phyloP scores from a whole-genome alignment of 2,113 vertebrate genomes.

The Miniopterus natalensis region DNA sequence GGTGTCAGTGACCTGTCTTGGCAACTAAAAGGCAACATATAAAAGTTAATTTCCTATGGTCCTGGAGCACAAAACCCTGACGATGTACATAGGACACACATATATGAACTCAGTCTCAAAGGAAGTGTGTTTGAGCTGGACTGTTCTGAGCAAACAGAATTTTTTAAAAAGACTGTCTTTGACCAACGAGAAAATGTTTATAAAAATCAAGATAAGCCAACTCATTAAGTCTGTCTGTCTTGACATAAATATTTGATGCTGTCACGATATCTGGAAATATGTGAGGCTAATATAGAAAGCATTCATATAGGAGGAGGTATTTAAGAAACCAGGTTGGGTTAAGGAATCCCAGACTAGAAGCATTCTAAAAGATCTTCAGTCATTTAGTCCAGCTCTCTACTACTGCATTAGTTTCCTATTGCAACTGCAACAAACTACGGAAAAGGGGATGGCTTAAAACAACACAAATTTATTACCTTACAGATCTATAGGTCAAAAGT shows the following conservation, averaged over 20 bases:
- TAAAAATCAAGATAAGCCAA: slow-evolving; percentile 69
- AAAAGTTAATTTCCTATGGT: slow-evolving; percentile 68
- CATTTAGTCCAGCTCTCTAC: not conserved
- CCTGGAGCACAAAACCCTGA: slow-evolving; percentile 33
- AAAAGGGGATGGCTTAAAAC: not conserved
- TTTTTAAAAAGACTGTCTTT: not conserved
- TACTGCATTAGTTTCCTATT: not conserved
- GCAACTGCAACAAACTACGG: not conserved
- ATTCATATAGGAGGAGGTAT: not conserved
- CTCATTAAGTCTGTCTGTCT: slow-evolving; percentile 64
- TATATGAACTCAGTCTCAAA: slow-evolving; percentile 51
- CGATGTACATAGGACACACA: not conserved
- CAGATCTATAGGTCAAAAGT: not conserved
- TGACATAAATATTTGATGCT: slow-evolving; percentile 59
- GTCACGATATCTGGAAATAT: slow-evolving; percentile 44
- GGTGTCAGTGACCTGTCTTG: slow-evolving; percentile 56
- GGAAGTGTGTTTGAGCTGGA: not conserved
- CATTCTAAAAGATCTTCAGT: not conserved
- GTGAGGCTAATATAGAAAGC: slow-evolving; percentile 33
- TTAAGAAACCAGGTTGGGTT: slow-evolving; percentile 13
- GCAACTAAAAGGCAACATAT: slow-evolving; percentile 50
- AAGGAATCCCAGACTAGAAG: not conserved
- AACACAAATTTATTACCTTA: not conserved
- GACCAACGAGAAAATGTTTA: slow-evolving; percentile 69
- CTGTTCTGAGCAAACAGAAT: not conserved